Evolutionary conservation across 1,140 invertebrate genomes (phyloP).

Genomic region (Stenopsyche tienmushanensis): DNA sequence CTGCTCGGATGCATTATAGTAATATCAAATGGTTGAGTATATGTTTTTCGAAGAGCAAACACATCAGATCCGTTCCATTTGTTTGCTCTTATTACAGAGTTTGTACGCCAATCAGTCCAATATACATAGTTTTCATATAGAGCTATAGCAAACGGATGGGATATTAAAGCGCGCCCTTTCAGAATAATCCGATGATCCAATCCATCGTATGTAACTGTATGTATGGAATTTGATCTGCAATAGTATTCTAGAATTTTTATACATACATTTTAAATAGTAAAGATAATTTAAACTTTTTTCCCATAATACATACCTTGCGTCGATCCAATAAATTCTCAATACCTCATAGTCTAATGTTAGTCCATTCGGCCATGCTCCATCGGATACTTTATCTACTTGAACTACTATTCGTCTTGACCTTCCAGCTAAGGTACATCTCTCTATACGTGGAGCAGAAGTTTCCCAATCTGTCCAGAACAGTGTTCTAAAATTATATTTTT

Average conservation of each 20-base stretch:
- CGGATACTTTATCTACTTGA: slow-evolving; percentile 64
- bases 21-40: slow-evolving; percentile 78
- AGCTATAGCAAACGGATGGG: slow-evolving; percentile 90
- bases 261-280: background rate
- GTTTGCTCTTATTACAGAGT: slow-evolving; percentile 68
- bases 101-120: slow-evolving; percentile 90
- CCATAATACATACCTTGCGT: slow-evolving; percentile 63
- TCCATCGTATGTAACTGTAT: slow-evolving; percentile 79
- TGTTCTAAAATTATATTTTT: slow-evolving; percentile 52
- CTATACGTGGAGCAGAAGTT: slow-evolving; percentile 76
- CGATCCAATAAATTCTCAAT: slow-evolving; percentile 80
- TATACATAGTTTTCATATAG: slow-evolving; percentile 82
- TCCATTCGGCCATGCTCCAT: slow-evolving; percentile 87
- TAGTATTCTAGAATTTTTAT: no score
- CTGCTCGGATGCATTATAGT: slow-evolving; percentile 74
- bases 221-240: slow-evolving; percentile 78
- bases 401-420: slow-evolving; percentile 59
- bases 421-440: slow-evolving; percentile 83
- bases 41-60: slow-evolving; percentile 65
- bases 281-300: no score
- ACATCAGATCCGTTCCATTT: slow-evolving; percentile 69
- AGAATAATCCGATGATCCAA: slow-evolving; percentile 69
- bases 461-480: slow-evolving; percentile 94
- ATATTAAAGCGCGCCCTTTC: slow-evolving; percentile 65
- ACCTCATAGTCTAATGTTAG: slow-evolving; percentile 79